Conservation (phyloP, 2,797 vertebrate species). For the Micromesistius poutassou region DNA sequence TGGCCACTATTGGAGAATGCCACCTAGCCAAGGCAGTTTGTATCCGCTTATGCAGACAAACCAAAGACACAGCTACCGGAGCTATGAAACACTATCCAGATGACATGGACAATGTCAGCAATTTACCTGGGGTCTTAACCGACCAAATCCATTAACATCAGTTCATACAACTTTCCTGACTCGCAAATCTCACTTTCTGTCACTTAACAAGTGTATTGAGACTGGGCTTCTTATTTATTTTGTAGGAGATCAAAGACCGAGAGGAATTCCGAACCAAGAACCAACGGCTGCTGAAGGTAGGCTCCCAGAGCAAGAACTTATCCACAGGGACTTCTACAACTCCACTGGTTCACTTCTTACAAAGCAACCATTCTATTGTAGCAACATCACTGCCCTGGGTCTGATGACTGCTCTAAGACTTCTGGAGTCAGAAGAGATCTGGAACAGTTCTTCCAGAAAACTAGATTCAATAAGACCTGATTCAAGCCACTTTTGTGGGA, state of each 20-base stretch:
- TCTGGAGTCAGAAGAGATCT: background rate
- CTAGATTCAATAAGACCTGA: too few relatives aligned
- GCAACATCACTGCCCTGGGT: too few relatives aligned
- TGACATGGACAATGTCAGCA: too few relatives aligned
- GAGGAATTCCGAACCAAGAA: conserved; percentile 96
- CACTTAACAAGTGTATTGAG: background rate
- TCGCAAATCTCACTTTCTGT: conserved; percentile 17
- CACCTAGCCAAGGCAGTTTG: too few relatives aligned
- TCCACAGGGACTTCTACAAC: background rate
- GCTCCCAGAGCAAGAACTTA: background rate
- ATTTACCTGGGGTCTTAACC: too few relatives aligned
- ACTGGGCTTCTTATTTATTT: conserved; percentile 10
- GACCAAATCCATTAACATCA: too few relatives aligned
- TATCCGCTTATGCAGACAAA: too few relatives aligned
- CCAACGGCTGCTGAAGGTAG: conserved; percentile 88
- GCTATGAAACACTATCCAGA: too few relatives aligned
- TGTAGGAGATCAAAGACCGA: conserved; percentile 88
- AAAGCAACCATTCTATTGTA: background rate
- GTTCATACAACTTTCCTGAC: background rate
- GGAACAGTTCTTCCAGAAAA: background rate
- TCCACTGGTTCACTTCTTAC: background rate
- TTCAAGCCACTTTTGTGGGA: too few relatives aligned
- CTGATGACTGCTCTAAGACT: too few relatives aligned
- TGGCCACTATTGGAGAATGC: too few relatives aligned
- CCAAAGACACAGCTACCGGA: too few relatives aligned